A percentile compares a stretch with the other conserved stretches of the same genome.
phyloP scores from a whole-genome alignment of 2,113 vertebrate species.

The Micromys minutus region DNA sequence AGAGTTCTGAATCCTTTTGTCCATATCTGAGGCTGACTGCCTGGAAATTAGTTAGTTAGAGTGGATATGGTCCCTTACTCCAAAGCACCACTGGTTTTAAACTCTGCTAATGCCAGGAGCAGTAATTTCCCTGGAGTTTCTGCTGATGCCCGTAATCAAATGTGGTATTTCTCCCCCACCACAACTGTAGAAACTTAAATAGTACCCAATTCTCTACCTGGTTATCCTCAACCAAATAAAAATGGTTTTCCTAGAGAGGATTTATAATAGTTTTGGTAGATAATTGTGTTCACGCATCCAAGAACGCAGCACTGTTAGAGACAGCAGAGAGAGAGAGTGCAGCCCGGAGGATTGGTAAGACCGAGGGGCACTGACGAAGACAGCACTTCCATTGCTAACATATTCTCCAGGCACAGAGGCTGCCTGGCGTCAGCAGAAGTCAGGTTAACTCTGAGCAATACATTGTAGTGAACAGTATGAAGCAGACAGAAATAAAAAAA shows the following conservation, averaged over 20 bases:
- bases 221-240: constrained; percentile 42
- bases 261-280: constrained; percentile 57
- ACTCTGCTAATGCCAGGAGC: not conserved
- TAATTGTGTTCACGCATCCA: constrained; percentile 48
- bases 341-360: constrained; percentile 64
- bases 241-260: not conserved
- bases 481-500: not conserved
- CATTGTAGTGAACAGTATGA: constrained; percentile 7
- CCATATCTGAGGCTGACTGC: not conserved
- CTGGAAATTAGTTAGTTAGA: constrained; percentile 1
- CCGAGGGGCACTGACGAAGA: constrained; percentile 62
- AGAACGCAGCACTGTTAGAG: constrained; percentile 46
- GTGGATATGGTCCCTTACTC: not conserved
- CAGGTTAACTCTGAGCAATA: not conserved
- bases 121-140: constrained; percentile 56
- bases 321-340: constrained; percentile 32
- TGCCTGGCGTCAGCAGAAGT: constrained; percentile 40
- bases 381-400: constrained; percentile 56
- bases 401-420: constrained; percentile 52
- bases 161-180: constrained; percentile 48
- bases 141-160: constrained; percentile 48
- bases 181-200: constrained; percentile 41
- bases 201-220: constrained; percentile 43
- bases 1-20: constrained; percentile 9
- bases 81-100: constrained; percentile 54